Evolutionary conservation across 2,113 vertebrate species (phyloP), one percentile per base, ranked within the genome.

Genomic region (Cheilinus undulatus): DNA sequence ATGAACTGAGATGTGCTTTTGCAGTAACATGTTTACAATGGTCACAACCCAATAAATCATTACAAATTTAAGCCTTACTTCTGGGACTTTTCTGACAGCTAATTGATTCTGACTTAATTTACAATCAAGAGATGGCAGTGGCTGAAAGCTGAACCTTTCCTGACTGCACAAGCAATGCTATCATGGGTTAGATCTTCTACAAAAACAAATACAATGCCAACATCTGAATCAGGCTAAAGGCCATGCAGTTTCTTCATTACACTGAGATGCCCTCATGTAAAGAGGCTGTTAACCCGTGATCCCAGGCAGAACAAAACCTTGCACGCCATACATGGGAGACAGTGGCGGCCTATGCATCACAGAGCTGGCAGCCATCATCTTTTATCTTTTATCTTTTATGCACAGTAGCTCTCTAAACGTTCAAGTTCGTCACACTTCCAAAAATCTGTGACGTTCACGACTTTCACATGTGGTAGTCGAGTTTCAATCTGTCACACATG

Each of bases 301-400:
- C 42, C 42, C 9, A 5, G n/a, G 42, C 42, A 9, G 40, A 42
- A 2, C 9, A 14, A 38, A 34, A 34, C 11, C 8, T 11, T 11
- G 11, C 32, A 34, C 32, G 7, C 32, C n/a, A 10, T 11, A 11
- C 32, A 10, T 7, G 32, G 32, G 32, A 34, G 11, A 11, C 8
- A 34, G 1, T 34, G 32, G 32, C 8, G 1, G 11, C 32, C 32
- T n/a, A 34, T 34, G 23, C 23, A 34, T 61, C 46, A 34, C 48
- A 51, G 58, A 69, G 40, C 19, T 43, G 51, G 3, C 26, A 4
- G 69, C 10, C 70, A 12, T 51, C 64, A 24, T n/a, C 20, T 43
- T 80, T 67, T 30, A 42, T 51, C 53, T 62, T 50, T 17, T 19
- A 24, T 24, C 48, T 69, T 64, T 67, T 9, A 57, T 66, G 57